Evolutionary conservation across 2,113 vertebrate species (phyloP), one percentile per base, ranked within the genome.

Genomic region (Prionailurus viverrinus): DNA sequence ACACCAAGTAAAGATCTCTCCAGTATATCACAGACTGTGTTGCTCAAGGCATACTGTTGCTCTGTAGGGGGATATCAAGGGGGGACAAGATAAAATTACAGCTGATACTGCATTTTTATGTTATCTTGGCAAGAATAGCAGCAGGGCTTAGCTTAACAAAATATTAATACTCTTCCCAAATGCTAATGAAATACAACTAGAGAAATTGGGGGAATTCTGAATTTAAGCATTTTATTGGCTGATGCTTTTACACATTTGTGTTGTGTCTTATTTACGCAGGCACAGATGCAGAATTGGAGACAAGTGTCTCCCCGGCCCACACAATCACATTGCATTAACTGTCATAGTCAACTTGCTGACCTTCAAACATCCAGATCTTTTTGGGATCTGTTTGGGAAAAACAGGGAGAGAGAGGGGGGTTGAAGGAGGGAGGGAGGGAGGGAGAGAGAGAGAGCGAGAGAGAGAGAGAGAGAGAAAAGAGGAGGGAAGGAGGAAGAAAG

Each of bases 131-230:
- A 97, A 96, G 87, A 97, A 55, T 65, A 95, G 88, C 71, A 95
- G 95, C 73, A 92, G 94, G 90, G 69, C n/a, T 94, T 78, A 96
- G 93, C 92, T 98, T 97, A 96, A 92, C 51, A 78, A 97, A 98
- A 97, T 89, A 88, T 81, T 94, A 97, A 88, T 80, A 90, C 5
- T 92, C 51, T 95, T 93, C 45, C 78, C 79, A 93, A 80, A 96
- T 92, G 45, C 45, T 97, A 95, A 85, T 90, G 71, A 91, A 97
- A 92, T 95, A 61, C 7, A 96, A 97, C 41, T 51, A 81, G 58
- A 95, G 73, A 91, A 85, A 84, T 3, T 78, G 48, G 66, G 74
- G 76, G 41, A 29, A 45, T 94, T 96, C 36, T 68, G 71, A 93
- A 91, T 39, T 51, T 69, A 83, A 85, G 48, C n/a, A 53, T 80